Conservation (phyloP, 2,797 vertebrate genomes). For the Pangasius krempfi region DNA sequence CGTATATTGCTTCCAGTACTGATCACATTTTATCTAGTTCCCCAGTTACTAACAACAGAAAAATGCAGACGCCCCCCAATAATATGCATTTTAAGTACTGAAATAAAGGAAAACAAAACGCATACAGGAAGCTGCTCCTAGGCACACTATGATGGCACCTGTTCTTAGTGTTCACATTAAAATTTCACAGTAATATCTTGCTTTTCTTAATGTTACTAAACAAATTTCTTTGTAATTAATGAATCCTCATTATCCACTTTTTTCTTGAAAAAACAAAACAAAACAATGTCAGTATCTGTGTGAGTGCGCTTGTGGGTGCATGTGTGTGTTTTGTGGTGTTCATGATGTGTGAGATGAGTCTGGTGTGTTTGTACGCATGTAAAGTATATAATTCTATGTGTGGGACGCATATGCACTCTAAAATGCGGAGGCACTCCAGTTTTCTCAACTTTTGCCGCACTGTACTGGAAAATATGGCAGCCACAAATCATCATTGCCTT, state of each 20-base stretch:
- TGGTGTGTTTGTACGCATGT: slow-evolving; percentile 28
- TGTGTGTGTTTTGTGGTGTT: slow-evolving; percentile 43
- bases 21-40: slow-evolving; percentile 78
- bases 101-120: slow-evolving; percentile 58
- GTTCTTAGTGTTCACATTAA: slow-evolving; percentile 61
- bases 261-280: slow-evolving; percentile 16
- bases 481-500: slow-evolving; percentile 18
- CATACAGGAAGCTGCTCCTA: slow-evolving; percentile 63
- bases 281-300: slow-evolving; percentile 52
- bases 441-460: slow-evolving; percentile 28
- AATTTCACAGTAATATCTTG: slow-evolving; percentile 64
- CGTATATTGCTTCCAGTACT: slow-evolving; percentile 85
- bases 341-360: slow-evolving; percentile 34
- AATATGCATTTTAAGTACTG: slow-evolving; percentile 59
- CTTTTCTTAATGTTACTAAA: slow-evolving; percentile 47
- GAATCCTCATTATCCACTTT: slow-evolving; percentile 43
- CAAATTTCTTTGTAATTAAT: slow-evolving; percentile 42
- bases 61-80: slow-evolving; percentile 50
- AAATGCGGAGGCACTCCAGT: slow-evolving; percentile 54
- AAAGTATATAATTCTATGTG: slow-evolving; percentile 42
- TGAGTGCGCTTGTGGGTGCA: slow-evolving; percentile 45
- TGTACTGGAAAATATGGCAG: slow-evolving; percentile 15
- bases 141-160: slow-evolving; percentile 59
- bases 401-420: slow-evolving; percentile 51
- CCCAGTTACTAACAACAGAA: slow-evolving; percentile 65